These are phyloP conservation scores for Drosophila eugracilis DNA, from an alignment of 1,140 invertebrate species.

Conservation along the genomic window DNA sequence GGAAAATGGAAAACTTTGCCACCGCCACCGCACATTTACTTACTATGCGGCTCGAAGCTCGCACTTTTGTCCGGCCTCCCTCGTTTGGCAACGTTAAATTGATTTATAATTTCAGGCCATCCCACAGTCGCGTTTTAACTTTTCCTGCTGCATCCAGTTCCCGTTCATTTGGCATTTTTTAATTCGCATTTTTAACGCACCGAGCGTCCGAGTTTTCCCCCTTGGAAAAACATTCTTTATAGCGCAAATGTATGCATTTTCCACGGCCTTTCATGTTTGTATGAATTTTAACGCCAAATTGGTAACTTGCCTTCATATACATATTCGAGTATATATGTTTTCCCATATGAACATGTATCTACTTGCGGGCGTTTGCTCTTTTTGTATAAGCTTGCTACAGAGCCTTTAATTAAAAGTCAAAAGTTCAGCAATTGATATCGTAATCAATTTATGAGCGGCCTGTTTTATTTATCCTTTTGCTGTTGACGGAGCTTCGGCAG, in stretches of 20 bases:
- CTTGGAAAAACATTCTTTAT: constrained; percentile 40
- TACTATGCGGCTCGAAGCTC: constrained; percentile 48
- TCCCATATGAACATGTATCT: constrained; percentile 2
- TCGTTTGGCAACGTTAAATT: constrained; percentile 70
- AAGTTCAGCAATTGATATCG: constrained; percentile 76
- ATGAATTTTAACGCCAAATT: constrained; percentile 62
- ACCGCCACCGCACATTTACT: constrained; percentile 71
- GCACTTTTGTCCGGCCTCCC: constrained; percentile 53
- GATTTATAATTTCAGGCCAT: constrained; percentile 76
- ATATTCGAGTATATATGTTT: not conserved
- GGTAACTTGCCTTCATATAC: constrained; percentile 43
- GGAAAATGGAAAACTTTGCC: constrained; percentile 47
- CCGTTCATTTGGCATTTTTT: constrained; percentile 59
- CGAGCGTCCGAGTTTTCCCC: constrained; percentile 1
- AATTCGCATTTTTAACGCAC: constrained; percentile 47
- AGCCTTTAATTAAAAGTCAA: constrained; percentile 76
- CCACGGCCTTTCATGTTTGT: constrained; percentile 29
- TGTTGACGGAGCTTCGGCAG: constrained; percentile 1
- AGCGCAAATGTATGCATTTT: constrained; percentile 37
- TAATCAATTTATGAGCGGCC: constrained; percentile 69
- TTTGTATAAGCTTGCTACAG: constrained; percentile 4
- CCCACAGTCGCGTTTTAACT: constrained; percentile 63
- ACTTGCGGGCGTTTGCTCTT: constrained; percentile 1
- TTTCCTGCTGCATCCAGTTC: constrained; percentile 57
- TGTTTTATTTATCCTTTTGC: constrained; percentile 41